phyloP scores from a whole-genome alignment of 2,888 invertebrate species.

The Tuta absoluta region DNA sequence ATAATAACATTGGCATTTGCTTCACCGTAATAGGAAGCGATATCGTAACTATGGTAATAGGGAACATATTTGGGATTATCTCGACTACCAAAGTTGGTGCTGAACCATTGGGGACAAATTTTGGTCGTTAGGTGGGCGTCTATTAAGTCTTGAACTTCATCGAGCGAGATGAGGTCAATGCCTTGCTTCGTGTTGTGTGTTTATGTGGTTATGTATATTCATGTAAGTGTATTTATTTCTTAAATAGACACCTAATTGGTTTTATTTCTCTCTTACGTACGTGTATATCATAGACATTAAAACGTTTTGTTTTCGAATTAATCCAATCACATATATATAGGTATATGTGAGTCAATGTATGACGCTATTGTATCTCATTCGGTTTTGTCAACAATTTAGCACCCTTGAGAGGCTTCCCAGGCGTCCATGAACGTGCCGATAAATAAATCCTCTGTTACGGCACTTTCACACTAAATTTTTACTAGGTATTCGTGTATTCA shows the following conservation, averaged over 20 bases:
- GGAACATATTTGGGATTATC: slow-evolving; percentile 20
- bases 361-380: neutral
- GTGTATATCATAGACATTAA: neutral
- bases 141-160: slow-evolving; percentile 28
- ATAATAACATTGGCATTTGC: slow-evolving; percentile 30
- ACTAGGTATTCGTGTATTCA: neutral
- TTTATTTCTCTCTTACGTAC: no score
- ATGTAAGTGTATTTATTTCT: neutral
- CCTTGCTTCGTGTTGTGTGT: neutral
- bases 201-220: slow-evolving; percentile 12
- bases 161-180: slow-evolving; percentile 31
- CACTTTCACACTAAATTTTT: neutral
- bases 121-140: slow-evolving; percentile 29
- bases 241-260: neutral
- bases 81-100: slow-evolving; percentile 10
- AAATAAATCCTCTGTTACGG: slow-evolving; percentile 6
- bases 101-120: slow-evolving; percentile 17
- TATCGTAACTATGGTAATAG: slow-evolving; percentile 26
- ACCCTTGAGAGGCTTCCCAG: slow-evolving; percentile 12
- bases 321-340: neutral
- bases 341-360: neutral
- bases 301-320: neutral
- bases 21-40: slow-evolving; percentile 24
- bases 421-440: neutral
- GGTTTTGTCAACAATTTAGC: slow-evolving; percentile 13